Evolutionary conservation across 1,140 invertebrate genomes (phyloP).

Genomic region (Papilio helenus): DNA sequence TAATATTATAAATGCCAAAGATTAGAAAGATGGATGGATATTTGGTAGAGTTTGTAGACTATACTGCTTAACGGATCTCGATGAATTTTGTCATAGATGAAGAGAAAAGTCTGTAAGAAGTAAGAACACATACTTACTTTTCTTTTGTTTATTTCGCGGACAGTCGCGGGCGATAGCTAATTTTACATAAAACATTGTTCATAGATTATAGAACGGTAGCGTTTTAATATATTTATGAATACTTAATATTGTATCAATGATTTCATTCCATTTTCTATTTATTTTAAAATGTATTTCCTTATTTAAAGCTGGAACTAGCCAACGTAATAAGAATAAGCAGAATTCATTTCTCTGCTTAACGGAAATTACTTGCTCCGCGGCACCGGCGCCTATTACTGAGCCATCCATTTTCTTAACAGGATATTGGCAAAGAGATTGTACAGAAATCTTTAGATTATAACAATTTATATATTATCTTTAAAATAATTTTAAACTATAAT

Average conservation of each 20-base stretch:
- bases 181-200: not conserved
- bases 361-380: constrained; percentile 35
- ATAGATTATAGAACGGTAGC: not conserved
- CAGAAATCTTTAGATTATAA: not conserved
- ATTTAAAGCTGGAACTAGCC: constrained; percentile 20
- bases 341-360: constrained; percentile 34
- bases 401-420: constrained; percentile 37
- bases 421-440: constrained; percentile 36
- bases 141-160: too few relatives aligned
- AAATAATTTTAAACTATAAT: not conserved
- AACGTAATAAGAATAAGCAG: constrained; percentile 15
- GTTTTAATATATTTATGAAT: not conserved
- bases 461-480: not conserved
- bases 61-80: too few relatives aligned
- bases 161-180: too few relatives aligned
- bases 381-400: constrained; percentile 20
- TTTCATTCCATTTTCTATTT: constrained; percentile 12
- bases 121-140: too few relatives aligned
- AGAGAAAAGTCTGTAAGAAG: too few relatives aligned
- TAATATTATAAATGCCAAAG: too few relatives aligned
- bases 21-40: too few relatives aligned
- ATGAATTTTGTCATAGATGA: too few relatives aligned
- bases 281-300: constrained; percentile 28
- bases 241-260: not conserved
- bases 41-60: too few relatives aligned